Evolutionary conservation across 2,797 vertebrate genomes (phyloP).

Genomic region (Paguma larvata): DNA sequence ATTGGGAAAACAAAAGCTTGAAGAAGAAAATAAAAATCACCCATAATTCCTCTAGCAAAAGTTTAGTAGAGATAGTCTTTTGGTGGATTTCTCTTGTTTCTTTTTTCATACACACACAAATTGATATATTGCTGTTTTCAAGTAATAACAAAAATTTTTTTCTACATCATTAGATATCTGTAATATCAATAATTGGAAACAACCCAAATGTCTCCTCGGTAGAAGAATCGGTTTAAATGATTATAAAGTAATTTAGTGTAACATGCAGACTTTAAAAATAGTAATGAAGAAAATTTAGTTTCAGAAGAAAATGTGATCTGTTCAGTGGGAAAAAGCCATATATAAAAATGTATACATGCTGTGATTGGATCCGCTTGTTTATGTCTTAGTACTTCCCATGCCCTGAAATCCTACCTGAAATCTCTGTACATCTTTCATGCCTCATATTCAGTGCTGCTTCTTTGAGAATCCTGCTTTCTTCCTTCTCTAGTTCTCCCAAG

Average conservation of each 20-base stretch:
- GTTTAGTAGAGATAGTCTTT: not conserved
- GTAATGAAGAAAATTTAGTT: conserved; percentile 5
- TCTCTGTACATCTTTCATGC: not conserved
- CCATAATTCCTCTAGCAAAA: not conserved
- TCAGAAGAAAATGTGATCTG: not conserved
- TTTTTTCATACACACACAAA: not conserved
- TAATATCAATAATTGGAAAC: not conserved
- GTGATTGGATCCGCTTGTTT: not conserved
- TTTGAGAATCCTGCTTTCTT: not conserved
- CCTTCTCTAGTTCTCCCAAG: not conserved
- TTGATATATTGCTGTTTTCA: not conserved
- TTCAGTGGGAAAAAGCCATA: conserved; percentile 22
- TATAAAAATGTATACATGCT: not conserved
- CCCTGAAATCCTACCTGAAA: not conserved
- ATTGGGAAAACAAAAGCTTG: not conserved
- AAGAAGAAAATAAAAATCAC: not conserved
- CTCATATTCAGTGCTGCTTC: not conserved
- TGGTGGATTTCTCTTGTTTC: not conserved
- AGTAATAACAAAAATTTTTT: not conserved
- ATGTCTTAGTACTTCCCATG: not conserved
- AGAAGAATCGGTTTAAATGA: conserved; percentile 13
- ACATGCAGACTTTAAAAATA: not conserved
- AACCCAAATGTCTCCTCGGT: not conserved
- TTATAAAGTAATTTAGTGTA: not conserved
- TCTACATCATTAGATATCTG: not conserved